Evolutionary conservation across 1,140 invertebrate species (phyloP).

Genomic region (Lasioglossum albipes): DNA sequence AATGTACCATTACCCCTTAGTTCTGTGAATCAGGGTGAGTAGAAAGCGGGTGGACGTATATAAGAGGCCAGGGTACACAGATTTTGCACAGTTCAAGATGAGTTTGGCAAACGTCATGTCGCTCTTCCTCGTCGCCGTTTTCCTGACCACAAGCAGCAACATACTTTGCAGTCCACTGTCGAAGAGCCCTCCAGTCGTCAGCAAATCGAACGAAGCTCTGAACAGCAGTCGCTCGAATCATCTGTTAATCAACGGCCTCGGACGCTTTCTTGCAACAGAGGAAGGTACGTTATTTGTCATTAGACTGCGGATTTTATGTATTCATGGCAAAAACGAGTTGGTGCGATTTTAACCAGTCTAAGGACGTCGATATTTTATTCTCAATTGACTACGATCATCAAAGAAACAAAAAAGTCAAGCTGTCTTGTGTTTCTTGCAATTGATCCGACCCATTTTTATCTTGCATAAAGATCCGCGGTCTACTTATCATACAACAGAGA

Average conservation of each 20-base stretch:
- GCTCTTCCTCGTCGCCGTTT: background rate
- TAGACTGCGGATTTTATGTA: too few relatives aligned
- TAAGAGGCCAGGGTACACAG: background rate
- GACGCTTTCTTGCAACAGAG: too few relatives aligned
- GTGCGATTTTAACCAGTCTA: too few relatives aligned
- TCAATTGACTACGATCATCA: too few relatives aligned
- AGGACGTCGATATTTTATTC: too few relatives aligned
- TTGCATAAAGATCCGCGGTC: too few relatives aligned
- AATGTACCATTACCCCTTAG: background rate
- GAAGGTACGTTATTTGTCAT: background rate
- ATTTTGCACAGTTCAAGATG: conserved; percentile 17
- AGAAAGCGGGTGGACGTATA: background rate
- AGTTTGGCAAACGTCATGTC: background rate
- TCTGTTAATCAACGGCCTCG: background rate
- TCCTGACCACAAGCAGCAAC: background rate
- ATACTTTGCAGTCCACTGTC: background rate
- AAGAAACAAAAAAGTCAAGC: too few relatives aligned
- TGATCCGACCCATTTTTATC: too few relatives aligned
- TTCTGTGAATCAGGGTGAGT: background rate
- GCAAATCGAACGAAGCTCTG: background rate
- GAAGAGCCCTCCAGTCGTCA: background rate
- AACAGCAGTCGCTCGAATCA: background rate
- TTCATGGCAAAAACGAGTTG: too few relatives aligned
- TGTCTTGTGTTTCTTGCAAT: too few relatives aligned
- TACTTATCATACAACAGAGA: too few relatives aligned